Base-by-base conservation (phyloP, 2,888 invertebrate genomes). In the Drosophila mulleri region DNA sequence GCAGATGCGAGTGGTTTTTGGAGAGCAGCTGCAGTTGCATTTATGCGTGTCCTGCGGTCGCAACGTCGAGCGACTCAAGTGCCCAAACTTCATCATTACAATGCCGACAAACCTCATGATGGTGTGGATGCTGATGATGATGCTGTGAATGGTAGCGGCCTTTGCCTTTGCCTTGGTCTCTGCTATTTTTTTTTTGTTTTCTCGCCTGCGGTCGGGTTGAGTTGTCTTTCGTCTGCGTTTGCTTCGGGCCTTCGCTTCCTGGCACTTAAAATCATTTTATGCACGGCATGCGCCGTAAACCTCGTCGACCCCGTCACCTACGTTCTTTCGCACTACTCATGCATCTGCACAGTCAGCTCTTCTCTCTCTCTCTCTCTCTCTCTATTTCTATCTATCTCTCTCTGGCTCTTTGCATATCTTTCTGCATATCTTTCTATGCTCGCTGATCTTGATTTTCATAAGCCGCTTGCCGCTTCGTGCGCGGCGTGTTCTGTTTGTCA, bases 381-480 rank as follows among this genome's bases (percentile, higher is more conserved):
- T n/a, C 18, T 26, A 2, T 20, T 26, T n/a, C 12, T 20, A 5
- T 42, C 2, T 54, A 26, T 56, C 16, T 37, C 18, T 29, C 9
- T 54, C 18, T 35, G 26, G n/a, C 14, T 35, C 12, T 23, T n/a
- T 45, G n/a, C n/a, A n/a, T n/a, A 11, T n/a, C 6, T 23, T 23
- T 23, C 20, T 23, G 20, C 29, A 32, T 50, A 6, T 50, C 29
- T 18, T 32, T 32, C 29, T 32, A 50, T 50, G 26, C 23, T 32
- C 37, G 61, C 77, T 78, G 78, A 78, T 78, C 80, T 78, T 78
- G 80, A 78, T 80, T 78, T 78, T 78, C 66, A 76, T 78, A 80
- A 80, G 78, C 77, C 57, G 77, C 72, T 77, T 76, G 80, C 32
- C 64, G 58, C 65, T 61, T 54, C 48, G 59, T 70, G 47, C 63